A percentile compares a stretch with the other conserved stretches of the same genome.
Evolutionary conservation across 2,113 vertebrate genomes (phyloP).

Genomic region (Mesitornis unicolor): DNA sequence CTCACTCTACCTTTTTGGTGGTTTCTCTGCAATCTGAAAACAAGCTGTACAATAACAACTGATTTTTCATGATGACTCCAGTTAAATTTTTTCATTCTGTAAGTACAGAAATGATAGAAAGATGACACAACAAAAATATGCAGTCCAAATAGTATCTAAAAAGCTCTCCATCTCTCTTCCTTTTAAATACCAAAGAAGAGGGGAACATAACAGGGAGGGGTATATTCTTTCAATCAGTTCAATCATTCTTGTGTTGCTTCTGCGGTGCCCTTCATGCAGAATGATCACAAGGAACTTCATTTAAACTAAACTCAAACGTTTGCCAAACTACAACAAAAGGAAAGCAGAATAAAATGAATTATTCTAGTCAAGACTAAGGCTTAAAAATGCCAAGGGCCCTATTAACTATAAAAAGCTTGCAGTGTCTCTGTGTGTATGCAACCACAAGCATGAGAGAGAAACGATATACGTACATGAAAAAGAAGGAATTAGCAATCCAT

Average conservation of each 20-base stretch:
- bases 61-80: not conserved
- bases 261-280: conserved; percentile 22
- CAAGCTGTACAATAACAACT: not conserved
- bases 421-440: not conserved
- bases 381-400: conserved; percentile 62
- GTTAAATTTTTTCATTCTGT: conserved; percentile 4
- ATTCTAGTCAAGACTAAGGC: conserved; percentile 26
- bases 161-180: not conserved
- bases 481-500: conserved; percentile 58
- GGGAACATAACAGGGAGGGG: not conserved
- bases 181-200: not conserved
- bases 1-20: not conserved
- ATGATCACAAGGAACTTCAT: conserved; percentile 53
- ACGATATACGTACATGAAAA: not conserved
- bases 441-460: conserved; percentile 6
- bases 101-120: not conserved
- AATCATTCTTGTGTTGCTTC: not conserved
- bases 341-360: conserved; percentile 69
- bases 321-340: conserved; percentile 59
- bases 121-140: not conserved
- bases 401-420: conserved; percentile 64
- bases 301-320: conserved; percentile 22
- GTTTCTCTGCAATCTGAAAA: not conserved
- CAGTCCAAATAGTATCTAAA: not conserved
- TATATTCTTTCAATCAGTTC: conserved; percentile 13